Percentiles rank a stretch among this genome's conserved stretches.
These are phyloP conservation scores for Hyperoplus lanceolatus DNA, from an alignment of 2,797 vertebrate species.

Conservation along the genomic window DNA sequence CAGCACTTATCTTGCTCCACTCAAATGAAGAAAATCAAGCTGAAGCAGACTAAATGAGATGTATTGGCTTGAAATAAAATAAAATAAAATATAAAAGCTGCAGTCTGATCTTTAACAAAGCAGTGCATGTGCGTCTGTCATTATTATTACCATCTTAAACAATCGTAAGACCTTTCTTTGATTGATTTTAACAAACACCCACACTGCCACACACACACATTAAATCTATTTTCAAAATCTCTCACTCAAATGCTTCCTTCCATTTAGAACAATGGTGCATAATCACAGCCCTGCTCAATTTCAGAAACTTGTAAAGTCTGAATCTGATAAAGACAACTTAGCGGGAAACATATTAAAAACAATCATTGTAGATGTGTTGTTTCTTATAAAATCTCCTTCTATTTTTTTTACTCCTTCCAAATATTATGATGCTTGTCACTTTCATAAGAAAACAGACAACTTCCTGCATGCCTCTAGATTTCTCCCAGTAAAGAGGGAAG, in stretches of 20 bases:
- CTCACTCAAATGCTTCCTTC: not conserved
- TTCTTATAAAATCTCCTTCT: not conserved
- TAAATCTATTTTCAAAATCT: constrained; percentile 8
- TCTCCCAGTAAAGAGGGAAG: constrained; percentile 19
- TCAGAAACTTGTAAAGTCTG: not conserved
- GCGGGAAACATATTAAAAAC: not conserved
- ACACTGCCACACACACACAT: constrained; percentile 10
- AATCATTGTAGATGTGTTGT: not conserved
- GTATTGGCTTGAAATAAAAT: not conserved
- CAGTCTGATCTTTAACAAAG: constrained; percentile 19
- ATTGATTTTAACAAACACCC: not conserved
- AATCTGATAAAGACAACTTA: not conserved
- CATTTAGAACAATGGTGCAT: not conserved
- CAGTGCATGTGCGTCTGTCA: constrained; percentile 1
- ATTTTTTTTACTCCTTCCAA: constrained; percentile 6
- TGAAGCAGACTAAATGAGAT: not conserved
- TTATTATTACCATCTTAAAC: constrained; percentile 14
- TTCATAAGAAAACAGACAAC: not conserved
- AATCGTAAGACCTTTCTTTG: constrained; percentile 6
- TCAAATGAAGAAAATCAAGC: constrained; percentile 19
- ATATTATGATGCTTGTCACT: constrained; percentile 1
- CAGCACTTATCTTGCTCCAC: constrained; percentile 9
- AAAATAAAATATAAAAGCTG: not conserved
- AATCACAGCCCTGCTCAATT: not conserved
- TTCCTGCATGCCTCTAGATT: not conserved